Evolutionary conservation across 2,113 vertebrate genomes (phyloP).

Genomic region (Saguinus midas): DNA sequence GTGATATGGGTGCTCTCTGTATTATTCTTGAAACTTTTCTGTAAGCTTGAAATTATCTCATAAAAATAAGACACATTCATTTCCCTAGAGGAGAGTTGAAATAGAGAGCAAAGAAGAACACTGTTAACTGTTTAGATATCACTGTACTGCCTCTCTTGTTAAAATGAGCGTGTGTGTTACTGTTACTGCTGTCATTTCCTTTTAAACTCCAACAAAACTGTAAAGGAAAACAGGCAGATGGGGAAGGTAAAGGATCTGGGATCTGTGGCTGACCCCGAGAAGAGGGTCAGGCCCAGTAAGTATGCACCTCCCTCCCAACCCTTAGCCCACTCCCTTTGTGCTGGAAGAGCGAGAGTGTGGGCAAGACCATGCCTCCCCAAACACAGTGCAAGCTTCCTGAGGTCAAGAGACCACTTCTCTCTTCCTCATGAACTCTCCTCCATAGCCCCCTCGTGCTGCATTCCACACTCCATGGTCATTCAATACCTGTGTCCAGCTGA

Average conservation of each 20-base stretch:
- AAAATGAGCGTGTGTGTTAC: not conserved
- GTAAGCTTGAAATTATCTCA: conserved; percentile 9
- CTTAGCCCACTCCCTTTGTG: not conserved
- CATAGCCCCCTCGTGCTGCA: rapidly evolving
- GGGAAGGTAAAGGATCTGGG: not conserved
- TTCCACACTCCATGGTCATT: not conserved
- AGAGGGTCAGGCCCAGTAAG: no score
- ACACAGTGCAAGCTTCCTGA: not conserved
- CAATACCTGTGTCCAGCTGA: not conserved
- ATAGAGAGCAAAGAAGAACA: not conserved
- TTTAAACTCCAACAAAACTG: not conserved
- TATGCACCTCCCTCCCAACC: no score
- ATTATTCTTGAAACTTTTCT: not conserved
- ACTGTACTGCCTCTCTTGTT: not conserved
- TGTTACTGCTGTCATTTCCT: not conserved
- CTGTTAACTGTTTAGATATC: not conserved
- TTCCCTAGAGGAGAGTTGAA: not conserved
- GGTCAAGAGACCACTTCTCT: not conserved
- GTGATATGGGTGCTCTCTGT: not conserved
- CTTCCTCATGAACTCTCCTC: not conserved
- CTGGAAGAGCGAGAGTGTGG: rapidly evolving
- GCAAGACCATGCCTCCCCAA: rapidly evolving
- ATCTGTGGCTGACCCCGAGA: not conserved
- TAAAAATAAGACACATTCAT: not conserved
- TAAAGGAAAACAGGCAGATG: not conserved